These are phyloP conservation scores for Tiliacea aurago DNA, from an alignment of 2,888 invertebrate species.

Conservation along the genomic window DNA sequence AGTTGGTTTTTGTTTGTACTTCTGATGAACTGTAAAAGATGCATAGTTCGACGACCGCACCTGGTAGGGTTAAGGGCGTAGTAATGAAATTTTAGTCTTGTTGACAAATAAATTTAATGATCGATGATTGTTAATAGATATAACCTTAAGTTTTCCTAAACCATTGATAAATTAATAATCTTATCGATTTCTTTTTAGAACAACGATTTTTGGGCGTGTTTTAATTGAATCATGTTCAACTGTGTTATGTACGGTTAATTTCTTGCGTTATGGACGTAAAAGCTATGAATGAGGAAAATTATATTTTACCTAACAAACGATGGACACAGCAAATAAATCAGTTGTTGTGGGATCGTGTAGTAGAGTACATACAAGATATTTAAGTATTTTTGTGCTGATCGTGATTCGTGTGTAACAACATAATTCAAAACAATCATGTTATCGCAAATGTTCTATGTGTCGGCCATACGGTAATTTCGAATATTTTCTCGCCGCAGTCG, in stretches of 20 bases:
- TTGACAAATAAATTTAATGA: conserved; percentile 8
- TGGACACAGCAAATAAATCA: not conserved
- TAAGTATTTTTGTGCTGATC: not conserved
- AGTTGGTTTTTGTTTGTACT: conserved; percentile 39
- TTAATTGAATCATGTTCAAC: not conserved
- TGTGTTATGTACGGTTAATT: not conserved
- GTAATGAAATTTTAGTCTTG: conserved; percentile 20
- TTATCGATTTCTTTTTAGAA: conserved; percentile 1
- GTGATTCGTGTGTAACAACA: not conserved
- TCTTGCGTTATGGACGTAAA: conserved; percentile 1
- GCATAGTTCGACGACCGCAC: conserved; percentile 62
- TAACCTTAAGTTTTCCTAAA: no score
- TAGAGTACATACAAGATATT: not conserved
- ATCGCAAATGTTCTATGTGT: not conserved
- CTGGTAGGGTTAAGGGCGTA: conserved; percentile 65
- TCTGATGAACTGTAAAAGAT: conserved; percentile 26
- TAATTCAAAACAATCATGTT: not conserved
- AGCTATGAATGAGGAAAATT: conserved; percentile 14
- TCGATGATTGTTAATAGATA: conserved; percentile 5
- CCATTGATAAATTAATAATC: no score
- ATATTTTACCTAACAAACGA: not conserved
- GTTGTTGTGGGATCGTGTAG: not conserved
- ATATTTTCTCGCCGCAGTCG: conserved; percentile 89
- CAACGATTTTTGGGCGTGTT: not conserved
- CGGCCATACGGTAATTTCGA: conserved; percentile 67